Conservation (phyloP, 2,888 invertebrate genomes). For the Netelia virgata region DNA sequence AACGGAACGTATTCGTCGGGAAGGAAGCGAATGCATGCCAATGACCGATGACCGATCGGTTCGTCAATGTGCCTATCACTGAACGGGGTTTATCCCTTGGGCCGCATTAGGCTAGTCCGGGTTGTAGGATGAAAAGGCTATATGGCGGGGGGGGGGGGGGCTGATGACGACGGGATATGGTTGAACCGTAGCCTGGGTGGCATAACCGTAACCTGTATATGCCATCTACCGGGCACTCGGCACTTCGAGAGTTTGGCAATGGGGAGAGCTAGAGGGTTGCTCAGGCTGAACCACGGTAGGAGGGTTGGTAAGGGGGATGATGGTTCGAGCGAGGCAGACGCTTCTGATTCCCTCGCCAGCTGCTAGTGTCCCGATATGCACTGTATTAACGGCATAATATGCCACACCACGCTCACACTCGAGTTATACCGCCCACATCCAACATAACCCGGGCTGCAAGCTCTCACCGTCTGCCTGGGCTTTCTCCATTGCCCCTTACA, state of each 20-base stretch:
- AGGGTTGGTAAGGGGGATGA: slow-evolving; percentile 14
- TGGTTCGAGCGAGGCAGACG: slow-evolving; percentile 51
- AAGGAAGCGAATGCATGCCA: neutral
- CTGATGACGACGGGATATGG: neutral
- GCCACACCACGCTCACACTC: slow-evolving; percentile 77
- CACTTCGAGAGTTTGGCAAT: slow-evolving; percentile 48
- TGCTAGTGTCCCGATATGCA: slow-evolving; percentile 80
- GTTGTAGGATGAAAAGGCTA: neutral
- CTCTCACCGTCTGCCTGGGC: slow-evolving; percentile 68
- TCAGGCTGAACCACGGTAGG: slow-evolving; percentile 49
- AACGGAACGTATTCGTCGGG: neutral
- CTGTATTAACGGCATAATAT: slow-evolving; percentile 83
- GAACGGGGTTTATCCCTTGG: neutral
- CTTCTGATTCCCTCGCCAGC: slow-evolving; percentile 80
- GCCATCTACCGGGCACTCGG: slow-evolving; percentile 21
- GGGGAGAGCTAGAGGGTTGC: slow-evolving; percentile 43
- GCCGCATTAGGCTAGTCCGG: neutral
- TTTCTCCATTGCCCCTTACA: slow-evolving; percentile 52
- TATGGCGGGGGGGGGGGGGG: neutral
- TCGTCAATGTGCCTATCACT: slow-evolving; percentile 14
- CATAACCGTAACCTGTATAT: slow-evolving; percentile 38
- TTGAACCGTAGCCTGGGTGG: slow-evolving; percentile 26
- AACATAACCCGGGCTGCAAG: slow-evolving; percentile 74
- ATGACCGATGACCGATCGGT: neutral
- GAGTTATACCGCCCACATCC: slow-evolving; percentile 74